Base-by-base conservation (phyloP, 2,797 vertebrate species). In the Perdix hodgsoniae region DNA sequence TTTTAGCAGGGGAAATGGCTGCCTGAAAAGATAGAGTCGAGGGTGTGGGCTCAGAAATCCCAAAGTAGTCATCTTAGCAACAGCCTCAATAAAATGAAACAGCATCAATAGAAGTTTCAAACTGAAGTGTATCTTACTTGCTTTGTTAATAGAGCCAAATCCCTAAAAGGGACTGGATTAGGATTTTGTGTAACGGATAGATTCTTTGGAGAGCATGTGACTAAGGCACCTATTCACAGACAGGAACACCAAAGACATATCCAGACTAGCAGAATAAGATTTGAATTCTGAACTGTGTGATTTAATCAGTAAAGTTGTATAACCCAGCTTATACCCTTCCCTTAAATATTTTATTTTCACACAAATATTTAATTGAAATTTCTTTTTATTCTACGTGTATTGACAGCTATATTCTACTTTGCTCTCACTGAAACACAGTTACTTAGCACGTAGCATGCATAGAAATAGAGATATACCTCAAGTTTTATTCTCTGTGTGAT, bases 1-100 rank as follows among this genome's bases (percentile, higher is more conserved):
- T 92, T 6, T 70, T 66, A 86, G 80, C 88, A 47, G 37, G 66
- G 94, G 85, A 94, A 96, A 77, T 91, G 63, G 39, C 91, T 92
- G 88, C 67, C 80, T 93, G 71, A 70, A 91, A 82, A 96, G 96
- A 95, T 64, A 84, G 67, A 86, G 65, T 88, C 74, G 45, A 69
- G 95, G 83, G 80, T 81, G 90, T 94, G 60, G 60, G 83, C 81
- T 86, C 67, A 71, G 49, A 86, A 91, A 61, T 94, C 90, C 83
- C 80, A 45, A 67, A 90, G 80, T 33, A 94, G 88, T 67, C 44
- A 14, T 91, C 60, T 40, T 93, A 91, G 83, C 77, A 94, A 90
- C 64, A 95, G 26, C 37, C 67, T 90, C 44, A 72, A 31, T 91
- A 63, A 91, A 94, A 88, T 63, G 33, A 86, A 88, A 90, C 5